Evolutionary conservation across 2,113 vertebrate species (phyloP).

Genomic region (Empidonax alnorum): DNA sequence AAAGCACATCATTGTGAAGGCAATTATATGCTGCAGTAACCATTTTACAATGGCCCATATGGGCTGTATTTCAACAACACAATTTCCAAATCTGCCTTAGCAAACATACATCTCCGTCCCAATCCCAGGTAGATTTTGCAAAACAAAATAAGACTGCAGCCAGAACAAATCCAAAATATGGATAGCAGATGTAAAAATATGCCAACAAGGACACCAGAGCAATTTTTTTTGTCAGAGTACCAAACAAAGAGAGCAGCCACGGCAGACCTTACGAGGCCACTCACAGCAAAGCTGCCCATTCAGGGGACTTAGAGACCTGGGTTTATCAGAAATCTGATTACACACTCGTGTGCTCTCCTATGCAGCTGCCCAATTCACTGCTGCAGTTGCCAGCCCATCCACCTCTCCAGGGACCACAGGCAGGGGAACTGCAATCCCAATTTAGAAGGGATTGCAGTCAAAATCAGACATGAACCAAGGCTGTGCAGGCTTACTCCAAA

Average conservation of each 20-base stretch:
- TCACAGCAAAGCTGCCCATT: constrained; percentile 38
- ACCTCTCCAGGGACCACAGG: neutral
- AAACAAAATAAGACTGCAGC: constrained; percentile 57
- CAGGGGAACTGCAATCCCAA: neutral
- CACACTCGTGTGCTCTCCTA: constrained; percentile 26
- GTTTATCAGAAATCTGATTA: constrained; percentile 61
- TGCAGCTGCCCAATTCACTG: neutral
- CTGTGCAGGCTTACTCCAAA: neutral
- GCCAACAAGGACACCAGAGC: constrained; percentile 32
- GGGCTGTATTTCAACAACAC: constrained; percentile 77
- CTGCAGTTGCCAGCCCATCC: neutral
- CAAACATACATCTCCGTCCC: constrained; percentile 75
- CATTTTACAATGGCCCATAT: constrained; percentile 75
- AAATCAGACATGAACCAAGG: neutral
- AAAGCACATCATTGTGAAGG: constrained; percentile 79
- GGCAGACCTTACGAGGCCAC: constrained; percentile 15
- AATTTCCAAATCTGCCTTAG: constrained; percentile 80
- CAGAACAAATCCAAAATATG: constrained; percentile 64
- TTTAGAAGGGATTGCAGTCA: neutral
- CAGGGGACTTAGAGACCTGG: constrained; percentile 40
- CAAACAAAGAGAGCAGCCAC: constrained; percentile 37
- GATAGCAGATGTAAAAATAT: constrained; percentile 66
- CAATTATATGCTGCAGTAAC: constrained; percentile 80
- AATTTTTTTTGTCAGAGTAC: constrained; percentile 7
- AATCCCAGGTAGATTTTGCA: constrained; percentile 69